Evolutionary conservation across 2,888 invertebrate species (phyloP), one percentile per base, ranked within the genome.

Genomic region (Habroteleia sp.): DNA sequence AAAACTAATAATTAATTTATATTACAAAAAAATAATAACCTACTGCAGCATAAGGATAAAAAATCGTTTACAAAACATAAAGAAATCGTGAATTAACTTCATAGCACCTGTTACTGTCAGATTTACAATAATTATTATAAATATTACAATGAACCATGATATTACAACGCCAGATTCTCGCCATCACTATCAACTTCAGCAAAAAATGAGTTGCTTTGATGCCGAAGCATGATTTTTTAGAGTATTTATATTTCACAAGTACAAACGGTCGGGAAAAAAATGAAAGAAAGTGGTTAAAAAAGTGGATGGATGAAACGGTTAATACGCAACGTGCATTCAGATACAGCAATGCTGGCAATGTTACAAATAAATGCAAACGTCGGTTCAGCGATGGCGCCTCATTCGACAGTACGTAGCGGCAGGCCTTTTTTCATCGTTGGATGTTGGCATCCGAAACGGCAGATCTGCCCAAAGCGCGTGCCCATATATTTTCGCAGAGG

Each of bases 341-440:
- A 52, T 42, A 35, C 35, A 39, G 60, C 44, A 23, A n/a, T 37
- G 44, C 46, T 72, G 72, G 72, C 72, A 72, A 48, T 63, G 73
- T 52, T 66, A 73, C 73, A 74, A 74, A 68, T 58, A 62, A 66
- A 74, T 52, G 60, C 52, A 68, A 63, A 72, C 63, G 56, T 54
- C 56, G 63, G 41, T 56, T 48, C 52, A 25, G 31, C 44, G 20
- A 58, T 66, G 73, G 73, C 66, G 74, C 66, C 74, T 65, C 65
- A 25, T 58, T 65, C 65, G 48, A 17, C 52, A 27, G 31, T 52
- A 20, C 46, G 46, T 50, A 41, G 63, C 33, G 33, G 52, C 60
- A 60, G 54, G 46, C 54, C 37, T 68, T 66, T 66, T 74, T 68
- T 68, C 56, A 62, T 68, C 46, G 44, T 41, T 46, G 41, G 17